Evolutionary conservation across 2,888 invertebrate species (phyloP), one percentile per base, ranked within the genome.

Genomic region (Epinotia bilunana): DNA sequence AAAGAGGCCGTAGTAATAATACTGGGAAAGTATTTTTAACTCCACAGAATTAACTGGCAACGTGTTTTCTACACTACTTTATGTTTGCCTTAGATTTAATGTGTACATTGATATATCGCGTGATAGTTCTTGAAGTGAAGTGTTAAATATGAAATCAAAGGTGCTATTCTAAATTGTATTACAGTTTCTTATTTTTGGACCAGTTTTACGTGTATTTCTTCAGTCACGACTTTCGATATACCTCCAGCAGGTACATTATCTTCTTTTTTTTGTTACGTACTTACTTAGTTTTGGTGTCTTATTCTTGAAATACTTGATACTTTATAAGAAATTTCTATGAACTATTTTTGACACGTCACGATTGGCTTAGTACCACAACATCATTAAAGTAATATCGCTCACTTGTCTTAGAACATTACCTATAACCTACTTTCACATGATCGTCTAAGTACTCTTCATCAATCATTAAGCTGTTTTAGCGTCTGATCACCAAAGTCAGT

Each of bases 1-100:
- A 64, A 74, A 46, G 63, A 70, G 69, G 69, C 63, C 74, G 58
- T 64, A 63, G 57, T 62, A 69, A 63, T 69, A 74, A 74, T 74
- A 70, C 49, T 63, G 69, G 23, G 74, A 57, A 69, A 69, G 68
- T 74, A 74, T 74, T 74, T 58, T 58, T 70, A 74, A 49, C 73
- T 53, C 57, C 33, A 70, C 64, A 62, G 57, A 69, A 69, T 64
- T 74, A 58, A 70, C 69, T 49, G 63, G 20, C 57, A 65, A 33
- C 39, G 33, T 70, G 53, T 74, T 64, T 58, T 64, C 63, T 70
- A 49, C 58, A 28, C 33, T 46, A 57, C 61, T 55, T 62, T 57
- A 69, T 69, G 33, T 53, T 62, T 74, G 69, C 33, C 74, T 64
- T 60, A 58, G 74, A 64, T 74, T 49, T 46, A 39, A 60, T 33